Percentiles rank a stretch among this genome's conserved stretches.
Conservation (phyloP, 2,113 vertebrate genomes). For the Caretta caretta region DNA sequence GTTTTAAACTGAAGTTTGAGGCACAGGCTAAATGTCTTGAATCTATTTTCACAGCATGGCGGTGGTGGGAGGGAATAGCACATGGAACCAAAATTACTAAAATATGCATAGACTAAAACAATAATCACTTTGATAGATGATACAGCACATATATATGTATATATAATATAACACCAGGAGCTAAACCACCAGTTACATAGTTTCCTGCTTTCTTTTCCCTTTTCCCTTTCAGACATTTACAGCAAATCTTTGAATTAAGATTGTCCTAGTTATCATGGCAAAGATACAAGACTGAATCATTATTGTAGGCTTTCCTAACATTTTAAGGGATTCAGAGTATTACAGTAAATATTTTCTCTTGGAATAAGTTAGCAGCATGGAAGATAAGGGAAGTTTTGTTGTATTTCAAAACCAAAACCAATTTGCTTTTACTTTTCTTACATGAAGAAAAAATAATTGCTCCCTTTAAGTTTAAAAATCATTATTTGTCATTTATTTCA, state of each 20-base stretch:
- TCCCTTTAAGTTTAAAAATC: neutral
- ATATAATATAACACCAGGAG: neutral
- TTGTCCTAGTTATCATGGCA: neutral
- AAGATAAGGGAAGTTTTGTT: neutral
- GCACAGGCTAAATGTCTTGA: neutral
- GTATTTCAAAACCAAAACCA: neutral
- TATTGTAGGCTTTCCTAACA: neutral
- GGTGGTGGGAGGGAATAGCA: neutral
- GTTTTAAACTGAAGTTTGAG: rapidly evolving
- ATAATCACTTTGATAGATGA: neutral
- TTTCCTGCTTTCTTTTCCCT: neutral
- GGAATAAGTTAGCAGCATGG: neutral
- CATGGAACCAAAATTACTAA: neutral
- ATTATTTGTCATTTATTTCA: neutral
- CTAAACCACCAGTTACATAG: neutral
- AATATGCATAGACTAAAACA: neutral
- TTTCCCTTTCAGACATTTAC: neutral
- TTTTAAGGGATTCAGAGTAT: neutral
- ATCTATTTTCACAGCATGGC: neutral
- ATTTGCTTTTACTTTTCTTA: neutral
- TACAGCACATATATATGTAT: neutral
- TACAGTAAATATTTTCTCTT: neutral
- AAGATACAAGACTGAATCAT: neutral
- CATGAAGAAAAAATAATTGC: neutral
- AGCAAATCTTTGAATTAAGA: neutral